These are phyloP conservation scores for Gymnoscopelus microlampas DNA, from an alignment of 2,797 vertebrate genomes.

Conservation along the genomic window DNA sequence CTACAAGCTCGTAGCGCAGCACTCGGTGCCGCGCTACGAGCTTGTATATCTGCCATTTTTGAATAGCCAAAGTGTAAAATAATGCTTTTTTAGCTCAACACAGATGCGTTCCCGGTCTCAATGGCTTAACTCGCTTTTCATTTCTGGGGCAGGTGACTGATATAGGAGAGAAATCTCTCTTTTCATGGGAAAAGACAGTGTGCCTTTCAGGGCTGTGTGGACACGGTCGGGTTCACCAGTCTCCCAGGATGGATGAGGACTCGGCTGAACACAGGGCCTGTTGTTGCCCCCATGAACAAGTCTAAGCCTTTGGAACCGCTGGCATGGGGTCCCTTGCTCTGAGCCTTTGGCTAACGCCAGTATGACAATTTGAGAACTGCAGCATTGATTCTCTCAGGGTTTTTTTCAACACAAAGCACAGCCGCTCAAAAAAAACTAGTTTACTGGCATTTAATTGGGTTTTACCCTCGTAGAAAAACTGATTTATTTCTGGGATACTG, in stretches of 20 bases:
- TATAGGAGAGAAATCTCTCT: conserved; percentile 50
- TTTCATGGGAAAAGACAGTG: conserved; percentile 63
- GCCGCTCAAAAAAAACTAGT: conserved; percentile 24
- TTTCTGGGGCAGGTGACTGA: conserved; percentile 42
- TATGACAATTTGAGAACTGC: conserved; percentile 55
- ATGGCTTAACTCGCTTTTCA: conserved; percentile 11
- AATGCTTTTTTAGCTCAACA: too few species aligned
- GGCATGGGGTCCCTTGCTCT: conserved; percentile 43
- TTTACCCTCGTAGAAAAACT: not conserved
- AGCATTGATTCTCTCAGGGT: conserved; percentile 32
- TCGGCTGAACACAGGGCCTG: conserved; percentile 67
- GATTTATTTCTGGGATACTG: not conserved
- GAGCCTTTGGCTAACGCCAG: conserved; percentile 29
- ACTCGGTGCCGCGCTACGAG: too few species aligned
- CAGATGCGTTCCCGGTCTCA: too few species aligned
- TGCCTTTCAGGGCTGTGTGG: conserved; percentile 66
- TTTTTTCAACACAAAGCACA: conserved; percentile 18
- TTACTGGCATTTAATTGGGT: not conserved
- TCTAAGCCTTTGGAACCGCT: conserved; percentile 46
- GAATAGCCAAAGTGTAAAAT: too few species aligned
- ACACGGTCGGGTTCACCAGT: conserved; percentile 63
- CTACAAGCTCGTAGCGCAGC: too few species aligned
- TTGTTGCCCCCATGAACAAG: conserved; percentile 71
- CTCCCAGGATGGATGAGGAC: conserved; percentile 67
- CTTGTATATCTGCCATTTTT: too few species aligned